A percentile compares a stretch with the other conserved stretches of the same genome.
These are phyloP conservation scores for Neelides folsomi DNA, from an alignment of 2,888 invertebrate genomes.

Conservation along the genomic window DNA sequence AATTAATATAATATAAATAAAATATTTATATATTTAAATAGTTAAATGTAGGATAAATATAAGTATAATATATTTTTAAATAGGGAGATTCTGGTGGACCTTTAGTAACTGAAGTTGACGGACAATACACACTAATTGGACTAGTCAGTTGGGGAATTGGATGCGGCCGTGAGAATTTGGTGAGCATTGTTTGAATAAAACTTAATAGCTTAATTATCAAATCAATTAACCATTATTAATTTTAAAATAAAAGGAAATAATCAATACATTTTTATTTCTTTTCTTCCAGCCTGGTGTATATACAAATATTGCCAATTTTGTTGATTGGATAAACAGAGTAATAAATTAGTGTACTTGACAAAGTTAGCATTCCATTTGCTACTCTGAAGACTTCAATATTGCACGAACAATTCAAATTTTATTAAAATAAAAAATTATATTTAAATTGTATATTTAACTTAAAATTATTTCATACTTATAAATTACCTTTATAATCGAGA, in stretches of 20 bases:
- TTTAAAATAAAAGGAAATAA: no score
- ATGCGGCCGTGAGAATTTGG: conserved; percentile 78
- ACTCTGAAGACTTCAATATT: no score
- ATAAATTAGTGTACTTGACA: conserved; percentile 34
- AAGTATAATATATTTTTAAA: no score
- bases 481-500: no score
- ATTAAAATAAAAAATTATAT: no score
- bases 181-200: conserved; percentile 38
- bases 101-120: conserved; percentile 69
- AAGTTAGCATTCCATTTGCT: no score
- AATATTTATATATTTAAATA: conserved; percentile 1
- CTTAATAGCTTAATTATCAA: background rate
- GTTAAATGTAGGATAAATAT: no score
- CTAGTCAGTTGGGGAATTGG: conserved; percentile 60
- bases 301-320: conserved; percentile 82
- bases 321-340: conserved; percentile 79
- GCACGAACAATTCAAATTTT: no score
- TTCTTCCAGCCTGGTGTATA: conserved; percentile 52
- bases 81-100: conserved; percentile 68
- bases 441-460: no score
- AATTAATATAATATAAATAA: background rate
- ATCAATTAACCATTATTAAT: background rate
- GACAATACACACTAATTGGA: conserved; percentile 72
- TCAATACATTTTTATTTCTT: no score
- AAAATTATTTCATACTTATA: no score